Evolutionary conservation across 2,113 vertebrate genomes (phyloP).

Genomic region (Petromus typicus): DNA sequence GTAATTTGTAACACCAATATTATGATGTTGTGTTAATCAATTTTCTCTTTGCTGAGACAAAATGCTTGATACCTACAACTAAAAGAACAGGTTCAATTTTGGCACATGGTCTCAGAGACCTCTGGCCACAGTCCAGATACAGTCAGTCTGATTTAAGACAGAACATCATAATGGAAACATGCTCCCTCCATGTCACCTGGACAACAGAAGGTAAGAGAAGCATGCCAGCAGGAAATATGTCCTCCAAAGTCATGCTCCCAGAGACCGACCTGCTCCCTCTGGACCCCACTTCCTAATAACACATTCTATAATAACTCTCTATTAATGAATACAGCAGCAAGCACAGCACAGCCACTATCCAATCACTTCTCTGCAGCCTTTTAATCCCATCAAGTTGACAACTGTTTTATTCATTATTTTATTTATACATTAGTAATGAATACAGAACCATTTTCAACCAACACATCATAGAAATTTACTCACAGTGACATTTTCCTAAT

Average conservation of each 20-base stretch:
- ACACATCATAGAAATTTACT: neutral
- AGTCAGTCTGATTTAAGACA: too few species aligned
- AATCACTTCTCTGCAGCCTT: neutral
- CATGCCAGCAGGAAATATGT: neutral
- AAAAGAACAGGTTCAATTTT: too few species aligned
- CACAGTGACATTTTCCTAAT: neutral
- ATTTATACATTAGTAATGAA: neutral
- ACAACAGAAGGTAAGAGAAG: neutral
- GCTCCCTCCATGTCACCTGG: neutral
- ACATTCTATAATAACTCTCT: neutral
- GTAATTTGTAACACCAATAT: neutral
- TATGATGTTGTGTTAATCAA: neutral
- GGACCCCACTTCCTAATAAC: neutral
- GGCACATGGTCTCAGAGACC: too few species aligned
- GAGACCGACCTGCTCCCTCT: neutral
- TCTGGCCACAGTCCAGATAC: too few species aligned
- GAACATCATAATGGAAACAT: neutral
- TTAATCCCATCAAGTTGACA: neutral
- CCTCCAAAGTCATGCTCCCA: neutral
- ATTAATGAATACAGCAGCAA: neutral
- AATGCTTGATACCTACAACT: too few species aligned
- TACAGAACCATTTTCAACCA: neutral
- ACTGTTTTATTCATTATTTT: neutral
- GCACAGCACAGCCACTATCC: neutral
- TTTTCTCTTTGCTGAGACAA: too few species aligned